Evolutionary conservation across 2,888 invertebrate species (phyloP), one percentile per base, ranked within the genome.

Genomic region (Stenichneumon culpator): DNA sequence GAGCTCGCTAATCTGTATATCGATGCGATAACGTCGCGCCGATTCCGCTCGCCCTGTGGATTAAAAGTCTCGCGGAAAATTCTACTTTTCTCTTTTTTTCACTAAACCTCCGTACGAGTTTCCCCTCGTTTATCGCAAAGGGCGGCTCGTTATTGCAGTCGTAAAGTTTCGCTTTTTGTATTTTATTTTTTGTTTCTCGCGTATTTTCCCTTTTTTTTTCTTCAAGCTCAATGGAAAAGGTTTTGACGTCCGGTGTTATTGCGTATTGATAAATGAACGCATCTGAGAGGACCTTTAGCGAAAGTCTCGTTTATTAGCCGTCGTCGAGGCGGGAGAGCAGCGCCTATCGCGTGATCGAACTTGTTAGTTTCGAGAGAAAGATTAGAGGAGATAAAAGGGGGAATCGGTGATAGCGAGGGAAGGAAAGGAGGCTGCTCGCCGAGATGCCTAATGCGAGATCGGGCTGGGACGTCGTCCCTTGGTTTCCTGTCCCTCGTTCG

Each of bases 401-500:
- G 50, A 63, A 63, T 25, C 11, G 9, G 52, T 39, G 39, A 39
- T 39, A 50, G 36, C 4, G 65, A 72, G 63, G 28, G 63, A 52
- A 63, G 44, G 47, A 60, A 36, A 77, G 47, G 50, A 74, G 57
- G 36, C 57, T 70, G 60, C 80, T 77, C 44, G 75, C 44, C 44
- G 79, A 44, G 79, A 79, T 78, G 65, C 47, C 75, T 75, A 83
- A 83, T 68, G 80, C 72, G 77, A 69, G 74, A 60, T 74, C 83
- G 60, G 60, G 65, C 39, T 72, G 70, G 50, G 67, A 72, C 75
- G 84, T 84, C 80, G 84, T 80, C 60, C 80, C 72, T 80, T 60
- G 80, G 75, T 75, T 80, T 72, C 52, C 72, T 77, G 80, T 84
- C 85, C 87, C 85, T 87, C 83, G 82, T 83, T 83, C 79, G 79